Percentiles rank a stretch among this genome's conserved stretches.
Evolutionary conservation across 2,113 vertebrate genomes (phyloP).

Genomic region (Melanotaenia duboulayi): DNA sequence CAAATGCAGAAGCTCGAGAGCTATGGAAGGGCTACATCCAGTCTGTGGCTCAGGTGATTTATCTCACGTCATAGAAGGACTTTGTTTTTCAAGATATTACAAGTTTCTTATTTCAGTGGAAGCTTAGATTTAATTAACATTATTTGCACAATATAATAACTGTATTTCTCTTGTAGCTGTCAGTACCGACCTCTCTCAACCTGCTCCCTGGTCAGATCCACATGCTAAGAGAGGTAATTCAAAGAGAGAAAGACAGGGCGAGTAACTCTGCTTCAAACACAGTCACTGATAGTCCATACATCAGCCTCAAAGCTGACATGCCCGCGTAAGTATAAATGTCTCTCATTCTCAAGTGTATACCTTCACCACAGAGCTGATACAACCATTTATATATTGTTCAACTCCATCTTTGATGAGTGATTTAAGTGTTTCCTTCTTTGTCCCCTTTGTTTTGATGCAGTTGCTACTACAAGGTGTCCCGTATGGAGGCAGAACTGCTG

Average conservation of each 20-base stretch:
- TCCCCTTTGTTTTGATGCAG: slow-evolving; percentile 52
- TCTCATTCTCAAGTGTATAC: background rate
- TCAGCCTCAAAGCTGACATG: slow-evolving; percentile 44
- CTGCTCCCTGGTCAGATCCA: slow-evolving; percentile 88
- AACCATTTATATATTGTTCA: no score
- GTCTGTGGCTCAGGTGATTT: slow-evolving; percentile 82
- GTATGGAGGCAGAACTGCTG: slow-evolving; percentile 82
- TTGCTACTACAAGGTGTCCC: slow-evolving; percentile 82
- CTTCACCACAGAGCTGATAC: background rate
- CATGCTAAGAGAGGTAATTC: slow-evolving; percentile 80
- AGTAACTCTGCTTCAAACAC: background rate
- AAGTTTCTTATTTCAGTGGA: background rate
- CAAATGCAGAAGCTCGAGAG: slow-evolving; percentile 84
- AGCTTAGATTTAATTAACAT: background rate
- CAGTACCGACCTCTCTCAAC: slow-evolving; percentile 78
- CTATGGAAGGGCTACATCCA: slow-evolving; percentile 88
- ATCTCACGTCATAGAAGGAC: background rate
- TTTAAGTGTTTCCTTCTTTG: background rate
- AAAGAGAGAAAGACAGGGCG: slow-evolving; percentile 76
- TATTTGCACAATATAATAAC: background rate
- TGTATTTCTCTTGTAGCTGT: slow-evolving; percentile 72
- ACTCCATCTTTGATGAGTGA: background rate
- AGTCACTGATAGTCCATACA: background rate
- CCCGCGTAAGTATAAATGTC: slow-evolving; percentile 75
- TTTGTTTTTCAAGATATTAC: background rate